A percentile compares a stretch with the other conserved stretches of the same genome.
Conservation (phyloP, 2,888 invertebrate genomes). For the Drosophila macrospina region DNA sequence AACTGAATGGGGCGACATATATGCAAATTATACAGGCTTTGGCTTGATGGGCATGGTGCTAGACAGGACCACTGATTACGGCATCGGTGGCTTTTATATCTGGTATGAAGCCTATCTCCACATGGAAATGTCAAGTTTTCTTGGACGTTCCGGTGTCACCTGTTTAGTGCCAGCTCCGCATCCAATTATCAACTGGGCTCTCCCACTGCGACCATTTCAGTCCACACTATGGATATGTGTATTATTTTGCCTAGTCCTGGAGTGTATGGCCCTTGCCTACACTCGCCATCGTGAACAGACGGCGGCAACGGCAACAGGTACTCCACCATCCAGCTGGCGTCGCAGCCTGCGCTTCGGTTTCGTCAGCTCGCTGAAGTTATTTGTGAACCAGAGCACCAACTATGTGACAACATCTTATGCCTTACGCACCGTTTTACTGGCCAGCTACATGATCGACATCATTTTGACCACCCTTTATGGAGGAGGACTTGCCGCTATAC, state of each 20-base stretch:
- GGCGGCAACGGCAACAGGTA: neutral
- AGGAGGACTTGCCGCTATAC: conserved; percentile 88
- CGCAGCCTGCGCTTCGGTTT: conserved; percentile 71
- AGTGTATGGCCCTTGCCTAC: conserved; percentile 83
- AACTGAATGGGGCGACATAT: conserved; percentile 88
- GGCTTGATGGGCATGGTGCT: conserved; percentile 88
- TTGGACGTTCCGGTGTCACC: conserved; percentile 88
- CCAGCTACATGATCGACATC: conserved; percentile 86
- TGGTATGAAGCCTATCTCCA: conserved; percentile 85
- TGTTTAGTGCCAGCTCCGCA: conserved; percentile 89
- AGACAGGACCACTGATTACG: conserved; percentile 87
- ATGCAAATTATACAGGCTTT: conserved; percentile 88
- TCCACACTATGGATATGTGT: conserved; percentile 87
- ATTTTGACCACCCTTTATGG: conserved; percentile 88
- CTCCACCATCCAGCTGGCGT: conserved; percentile 37
- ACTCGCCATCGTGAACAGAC: conserved; percentile 59
- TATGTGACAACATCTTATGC: conserved; percentile 70
- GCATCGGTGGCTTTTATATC: conserved; percentile 69
- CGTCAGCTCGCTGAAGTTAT: conserved; percentile 74
- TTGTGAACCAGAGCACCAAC: conserved; percentile 76
- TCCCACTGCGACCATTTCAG: conserved; percentile 88
- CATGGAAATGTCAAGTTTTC: conserved; percentile 88
- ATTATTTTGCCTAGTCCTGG: conserved; percentile 85
- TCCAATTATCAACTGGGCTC: conserved; percentile 87
- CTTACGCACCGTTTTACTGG: conserved; percentile 72